These are phyloP conservation scores for Alcedo quadribrachys DNA, from an alignment of 2,797 vertebrate genomes.

Conservation along the genomic window DNA sequence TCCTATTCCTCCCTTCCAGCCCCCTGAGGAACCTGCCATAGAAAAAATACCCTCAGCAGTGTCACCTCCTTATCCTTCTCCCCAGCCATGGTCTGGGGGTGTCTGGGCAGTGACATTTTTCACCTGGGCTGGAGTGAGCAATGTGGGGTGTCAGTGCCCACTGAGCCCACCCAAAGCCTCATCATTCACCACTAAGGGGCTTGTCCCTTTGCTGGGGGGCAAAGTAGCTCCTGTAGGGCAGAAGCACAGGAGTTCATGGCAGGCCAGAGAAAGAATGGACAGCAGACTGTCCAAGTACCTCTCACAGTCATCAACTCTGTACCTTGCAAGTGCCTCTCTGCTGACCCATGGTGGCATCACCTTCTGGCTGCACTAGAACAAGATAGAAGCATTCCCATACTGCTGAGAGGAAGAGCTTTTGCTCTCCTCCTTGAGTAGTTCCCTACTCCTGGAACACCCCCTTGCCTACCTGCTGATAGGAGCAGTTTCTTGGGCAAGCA, in stretches of 20 bases:
- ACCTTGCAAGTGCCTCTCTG: neutral
- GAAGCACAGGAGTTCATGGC: accelerated
- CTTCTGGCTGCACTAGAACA: neutral
- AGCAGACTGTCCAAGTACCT: accelerated
- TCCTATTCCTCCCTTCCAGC: neutral
- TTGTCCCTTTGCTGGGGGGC: neutral
- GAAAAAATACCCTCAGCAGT: neutral
- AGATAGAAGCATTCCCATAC: accelerated
- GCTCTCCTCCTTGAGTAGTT: neutral
- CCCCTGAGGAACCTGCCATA: neutral
- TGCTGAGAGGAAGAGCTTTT: neutral
- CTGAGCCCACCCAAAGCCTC: neutral
- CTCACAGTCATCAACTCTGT: neutral
- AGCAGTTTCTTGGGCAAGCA: neutral
- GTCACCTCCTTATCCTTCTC: neutral
- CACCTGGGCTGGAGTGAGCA: neutral
- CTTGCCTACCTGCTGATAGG: neutral
- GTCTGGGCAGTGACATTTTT: neutral
- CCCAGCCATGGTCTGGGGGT: neutral
- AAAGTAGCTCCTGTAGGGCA: neutral
- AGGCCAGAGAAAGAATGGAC: neutral
- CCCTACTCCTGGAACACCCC: neutral
- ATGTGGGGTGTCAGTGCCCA: neutral
- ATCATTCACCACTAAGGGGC: accelerated
- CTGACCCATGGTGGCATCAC: neutral